These are phyloP conservation scores for Subanguina moxae DNA, from an alignment of 1,140 invertebrate genomes.

Conservation along the genomic window DNA sequence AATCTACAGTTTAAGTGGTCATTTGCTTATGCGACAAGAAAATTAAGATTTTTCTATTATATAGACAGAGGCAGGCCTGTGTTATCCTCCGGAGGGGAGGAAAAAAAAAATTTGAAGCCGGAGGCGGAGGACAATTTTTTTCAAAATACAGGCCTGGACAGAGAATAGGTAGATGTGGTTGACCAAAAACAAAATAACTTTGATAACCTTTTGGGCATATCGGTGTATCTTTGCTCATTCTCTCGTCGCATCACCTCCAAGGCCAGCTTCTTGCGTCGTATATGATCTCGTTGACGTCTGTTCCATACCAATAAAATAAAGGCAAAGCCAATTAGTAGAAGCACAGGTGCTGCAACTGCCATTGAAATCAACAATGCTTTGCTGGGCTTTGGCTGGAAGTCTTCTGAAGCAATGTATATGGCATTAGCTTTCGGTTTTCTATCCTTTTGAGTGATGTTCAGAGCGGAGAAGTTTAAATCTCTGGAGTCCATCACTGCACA, in stretches of 20 bases:
- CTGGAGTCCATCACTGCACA: conserved; percentile 47
- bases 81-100: too few species aligned
- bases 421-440: conserved; percentile 27
- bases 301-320: conserved; percentile 21
- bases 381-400: conserved; percentile 18
- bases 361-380: not conserved
- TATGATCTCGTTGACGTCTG: conserved; percentile 30
- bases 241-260: conserved; percentile 25
- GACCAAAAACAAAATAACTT: not conserved
- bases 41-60: not conserved
- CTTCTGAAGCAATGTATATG: conserved; percentile 24
- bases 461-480: conserved; percentile 43
- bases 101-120: too few species aligned
- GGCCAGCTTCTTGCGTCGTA: conserved; percentile 35
- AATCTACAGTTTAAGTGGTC: not conserved
- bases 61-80: too few species aligned
- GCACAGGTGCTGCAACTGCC: conserved; percentile 10
- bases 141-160: too few species aligned
- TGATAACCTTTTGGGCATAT: conserved; percentile 47
- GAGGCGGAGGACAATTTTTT: too few species aligned
- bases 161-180: not conserved
- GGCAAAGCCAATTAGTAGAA: conserved; percentile 32
- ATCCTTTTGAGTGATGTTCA: conserved; percentile 27
- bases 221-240: conserved; percentile 47
- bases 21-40: not conserved